phyloP scores from a whole-genome alignment of 1,140 invertebrate genomes.

The Drosophila fuyamai region DNA sequence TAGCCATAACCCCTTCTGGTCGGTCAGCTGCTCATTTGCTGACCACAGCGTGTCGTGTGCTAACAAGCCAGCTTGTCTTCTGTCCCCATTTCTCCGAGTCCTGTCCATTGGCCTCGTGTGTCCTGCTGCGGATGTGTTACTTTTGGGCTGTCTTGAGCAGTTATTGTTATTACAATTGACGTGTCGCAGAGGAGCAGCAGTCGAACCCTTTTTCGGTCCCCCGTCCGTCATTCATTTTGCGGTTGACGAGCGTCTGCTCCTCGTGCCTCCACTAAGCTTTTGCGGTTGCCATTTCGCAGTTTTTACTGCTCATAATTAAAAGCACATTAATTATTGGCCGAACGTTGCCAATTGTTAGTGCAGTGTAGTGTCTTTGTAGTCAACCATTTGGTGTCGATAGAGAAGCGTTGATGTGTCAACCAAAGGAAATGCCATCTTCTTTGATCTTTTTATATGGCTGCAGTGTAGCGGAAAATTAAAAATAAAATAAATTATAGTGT shows the following conservation, averaged over 20 bases:
- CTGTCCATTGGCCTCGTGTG: constrained; percentile 41
- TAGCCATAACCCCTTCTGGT: constrained; percentile 6
- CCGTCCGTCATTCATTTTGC: constrained; percentile 65
- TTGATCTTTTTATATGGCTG: constrained; percentile 67
- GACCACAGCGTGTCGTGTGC: constrained; percentile 80
- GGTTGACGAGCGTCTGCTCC: constrained; percentile 40
- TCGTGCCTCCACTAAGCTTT: constrained; percentile 64
- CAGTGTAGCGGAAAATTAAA: constrained; percentile 31
- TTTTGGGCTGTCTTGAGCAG: constrained; percentile 82
- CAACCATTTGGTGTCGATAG: constrained; percentile 64
- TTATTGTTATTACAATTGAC: constrained; percentile 76
- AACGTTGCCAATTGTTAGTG: constrained; percentile 24
- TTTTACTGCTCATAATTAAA: constrained; percentile 70
- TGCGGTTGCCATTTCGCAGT: constrained; percentile 55
- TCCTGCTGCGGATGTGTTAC: constrained; percentile 68
- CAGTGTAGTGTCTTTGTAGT: constrained; percentile 55
- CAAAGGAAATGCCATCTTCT: constrained; percentile 58
- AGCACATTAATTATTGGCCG: constrained; percentile 76
- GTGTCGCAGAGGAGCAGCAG: constrained; percentile 56
- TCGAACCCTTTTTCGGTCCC: constrained; percentile 38
- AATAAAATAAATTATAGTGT: constrained; percentile 17
- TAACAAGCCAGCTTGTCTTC: constrained; percentile 68
- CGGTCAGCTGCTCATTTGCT: constrained; percentile 73
- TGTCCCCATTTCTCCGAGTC: constrained; percentile 32
- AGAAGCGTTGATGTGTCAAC: constrained; percentile 80